These are phyloP conservation scores for Pseudopodoces humilis DNA, from an alignment of 2,113 vertebrate genomes.

Conservation along the genomic window DNA sequence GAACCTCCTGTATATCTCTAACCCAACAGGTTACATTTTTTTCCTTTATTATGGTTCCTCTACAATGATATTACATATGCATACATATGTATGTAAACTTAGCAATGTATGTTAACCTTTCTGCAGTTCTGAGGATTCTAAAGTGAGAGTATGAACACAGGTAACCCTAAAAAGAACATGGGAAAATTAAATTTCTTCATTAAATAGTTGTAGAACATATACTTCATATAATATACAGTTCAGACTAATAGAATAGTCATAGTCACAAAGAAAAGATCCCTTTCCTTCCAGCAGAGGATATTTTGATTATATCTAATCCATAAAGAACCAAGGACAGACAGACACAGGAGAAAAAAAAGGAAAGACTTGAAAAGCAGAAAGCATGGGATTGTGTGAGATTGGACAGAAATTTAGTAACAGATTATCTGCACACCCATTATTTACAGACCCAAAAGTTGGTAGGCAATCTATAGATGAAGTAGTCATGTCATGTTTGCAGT, in stretches of 20 bases:
- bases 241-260: background rate
- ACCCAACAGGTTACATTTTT: background rate
- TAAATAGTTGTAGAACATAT: background rate
- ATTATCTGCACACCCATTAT: background rate
- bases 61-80: background rate
- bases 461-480: background rate
- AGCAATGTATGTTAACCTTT: background rate
- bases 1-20: background rate
- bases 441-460: background rate
- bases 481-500: background rate
- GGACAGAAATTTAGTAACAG: background rate
- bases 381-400: background rate
- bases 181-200: background rate
- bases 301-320: background rate
- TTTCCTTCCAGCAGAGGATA: background rate
- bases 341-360: background rate
- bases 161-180: background rate
- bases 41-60: background rate
- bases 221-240: background rate
- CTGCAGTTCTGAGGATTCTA: background rate
- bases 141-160: background rate
- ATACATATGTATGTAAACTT: background rate
- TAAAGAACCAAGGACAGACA: slow-evolving; percentile 5
- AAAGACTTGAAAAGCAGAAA: slow-evolving; percentile 13
- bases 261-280: background rate